These are phyloP conservation scores for Tanytarsus gracilentus DNA, from an alignment of 2,888 invertebrate species.

Conservation along the genomic window DNA sequence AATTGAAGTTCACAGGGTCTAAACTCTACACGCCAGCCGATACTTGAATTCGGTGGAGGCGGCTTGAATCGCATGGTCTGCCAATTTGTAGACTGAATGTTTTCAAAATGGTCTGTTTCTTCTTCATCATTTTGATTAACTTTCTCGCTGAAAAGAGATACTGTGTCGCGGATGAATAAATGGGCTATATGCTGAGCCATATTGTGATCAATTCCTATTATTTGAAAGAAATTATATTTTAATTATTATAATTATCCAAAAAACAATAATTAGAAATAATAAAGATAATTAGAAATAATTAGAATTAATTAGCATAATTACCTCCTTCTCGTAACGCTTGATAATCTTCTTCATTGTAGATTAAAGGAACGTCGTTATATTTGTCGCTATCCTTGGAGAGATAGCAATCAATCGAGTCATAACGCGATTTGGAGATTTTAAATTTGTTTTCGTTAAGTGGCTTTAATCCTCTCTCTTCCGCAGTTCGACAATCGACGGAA, in stretches of 20 bases:
- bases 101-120: conserved; percentile 99
- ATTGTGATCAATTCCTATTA: conserved; percentile 85
- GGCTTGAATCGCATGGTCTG: conserved; percentile 99
- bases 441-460: conserved; percentile 67
- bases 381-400: conserved; percentile 78
- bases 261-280: no score
- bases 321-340: conserved; percentile 73
- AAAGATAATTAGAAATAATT: no score
- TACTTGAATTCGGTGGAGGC: conserved; percentile 88
- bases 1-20: conserved; percentile 96
- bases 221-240: no score
- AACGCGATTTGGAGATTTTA: conserved; percentile 85
- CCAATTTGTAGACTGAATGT: conserved; percentile 99
- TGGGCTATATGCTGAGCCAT: conserved; percentile 95
- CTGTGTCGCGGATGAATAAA: conserved; percentile 93
- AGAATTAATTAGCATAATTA: no score
- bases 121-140: conserved; percentile 85
- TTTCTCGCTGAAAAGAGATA: conserved; percentile 91
- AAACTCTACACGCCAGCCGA: conserved; percentile 99
- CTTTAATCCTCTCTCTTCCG: conserved; percentile 76
- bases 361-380: conserved; percentile 89
- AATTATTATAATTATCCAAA: no score
- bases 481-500: conserved; percentile 91
- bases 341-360: conserved; percentile 77
- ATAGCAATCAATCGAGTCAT: conserved; percentile 96